Evolutionary conservation across 2,888 invertebrate genomes (phyloP), one percentile per base, ranked within the genome.

Genomic region (Elysia crispata): DNA sequence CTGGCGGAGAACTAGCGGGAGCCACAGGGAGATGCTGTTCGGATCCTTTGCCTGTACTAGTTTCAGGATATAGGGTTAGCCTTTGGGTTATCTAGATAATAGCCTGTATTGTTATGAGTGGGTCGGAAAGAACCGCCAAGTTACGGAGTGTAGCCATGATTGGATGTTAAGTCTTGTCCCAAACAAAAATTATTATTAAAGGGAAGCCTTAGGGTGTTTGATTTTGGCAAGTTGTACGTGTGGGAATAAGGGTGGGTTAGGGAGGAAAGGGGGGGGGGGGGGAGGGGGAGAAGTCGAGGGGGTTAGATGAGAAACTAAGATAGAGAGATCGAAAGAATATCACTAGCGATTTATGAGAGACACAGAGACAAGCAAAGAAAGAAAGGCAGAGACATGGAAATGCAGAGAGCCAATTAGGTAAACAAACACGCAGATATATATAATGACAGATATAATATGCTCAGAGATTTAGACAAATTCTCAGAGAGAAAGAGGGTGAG

Each of bases 271-370:
- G 8, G n/a, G 41, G 72, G 60, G 33, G 30, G 50, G 54, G 41
- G 18, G 49, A 28, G 62, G 41, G n/a, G 54, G 30, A 66, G n/a
- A 69, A 33, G 60, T 60, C 60, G 18, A 57, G 33, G 30, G 18
- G 30, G 33, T 15, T 20, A 30, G 33, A 64, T 20, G 73, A 41
- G 54, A 31, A n/a, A 31, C 13, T 28, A 50, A 41, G 66, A 31
- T 3, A 74, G 23, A 79, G 23, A 74, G 54, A 50, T 6, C 15
- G 25, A 78, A 31, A 70, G 33, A 41, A 50, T 62, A 30, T 66
- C 15, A 41, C 41, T 13, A 54, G n/a, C 15, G 15, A 31, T 1
- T 70, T n/a, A 33, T 20, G 30, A 28, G 18, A 60, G 41, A 70
- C 33, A 72, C 18, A 50, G 31, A 28, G 33, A 77, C 49, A 66